Evolutionary conservation across 2,888 invertebrate species (phyloP), one percentile per base, ranked within the genome.

Genomic region (Melolontha melolontha): DNA sequence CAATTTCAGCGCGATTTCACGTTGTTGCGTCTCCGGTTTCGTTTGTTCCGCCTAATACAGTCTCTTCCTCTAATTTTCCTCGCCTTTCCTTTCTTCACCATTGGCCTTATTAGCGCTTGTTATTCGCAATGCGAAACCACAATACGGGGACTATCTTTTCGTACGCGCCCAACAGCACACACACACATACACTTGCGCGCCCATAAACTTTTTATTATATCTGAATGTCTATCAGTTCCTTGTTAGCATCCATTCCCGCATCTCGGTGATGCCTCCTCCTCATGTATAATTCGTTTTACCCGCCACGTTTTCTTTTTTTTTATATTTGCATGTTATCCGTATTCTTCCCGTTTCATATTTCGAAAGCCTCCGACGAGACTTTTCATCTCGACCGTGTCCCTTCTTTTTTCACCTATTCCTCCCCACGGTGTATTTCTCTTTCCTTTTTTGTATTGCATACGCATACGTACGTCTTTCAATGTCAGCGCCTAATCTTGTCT

Each of bases 201-300:
- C 59, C 64, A 66, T 66, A 63, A 73, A 70, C 72, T 66, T 76
- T 78, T 79, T 79, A 80, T 79, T 79, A 80, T 79, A 78, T 79
- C 76, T 75, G 73, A 17, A n/a, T 78, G 75, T 79, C 79, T 79
- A 80, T 80, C 80, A 79, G 75, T 76, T 79, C 77, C 80, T 80
- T 81, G 79, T 80, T 80, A 80, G 77, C 78, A 74, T 76, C 74
- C 63, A 70, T 72, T 73, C 69, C 49, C 8, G 67, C 70, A 69
- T 62, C 66, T 73, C 72, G 72, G 72, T 68, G 67, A 71, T 72
- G 74, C 71, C 73, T 71, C 69, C 74, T 75, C 75, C 77, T 76
- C 75, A 73, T 75, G 76, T 76, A 76, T 79, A 79, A 78, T 79
- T 79, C 75, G 75, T 74, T 75, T 17, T 16, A 49, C 47, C 11